Conservation (phyloP, 2,113 vertebrate genomes). For the Manacus vitellinus region DNA sequence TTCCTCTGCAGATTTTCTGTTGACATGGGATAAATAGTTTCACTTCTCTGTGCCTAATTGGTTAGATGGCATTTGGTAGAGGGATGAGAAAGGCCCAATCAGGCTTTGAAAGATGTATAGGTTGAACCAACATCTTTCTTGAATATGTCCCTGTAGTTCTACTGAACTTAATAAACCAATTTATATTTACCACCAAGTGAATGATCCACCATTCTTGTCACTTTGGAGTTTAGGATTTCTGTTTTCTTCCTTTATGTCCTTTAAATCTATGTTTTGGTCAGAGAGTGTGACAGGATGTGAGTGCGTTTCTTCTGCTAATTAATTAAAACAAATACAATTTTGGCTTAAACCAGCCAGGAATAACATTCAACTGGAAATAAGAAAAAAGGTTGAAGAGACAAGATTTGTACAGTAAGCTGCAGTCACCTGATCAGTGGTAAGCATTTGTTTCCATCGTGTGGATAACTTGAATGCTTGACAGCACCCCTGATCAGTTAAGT, state of each 20-base stretch:
- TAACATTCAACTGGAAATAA: neutral
- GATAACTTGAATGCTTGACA: constrained; percentile 19
- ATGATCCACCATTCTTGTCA: neutral
- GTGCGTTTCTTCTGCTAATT: neutral
- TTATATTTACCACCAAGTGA: neutral
- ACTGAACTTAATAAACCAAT: neutral
- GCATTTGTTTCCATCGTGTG: neutral
- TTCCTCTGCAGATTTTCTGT: neutral
- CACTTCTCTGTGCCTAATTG: neutral
- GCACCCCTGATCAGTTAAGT: neutral
- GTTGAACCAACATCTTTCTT: neutral
- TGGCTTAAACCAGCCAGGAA: neutral
- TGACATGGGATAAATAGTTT: neutral
- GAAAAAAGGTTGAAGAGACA: neutral
- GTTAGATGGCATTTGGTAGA: neutral
- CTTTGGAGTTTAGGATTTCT: neutral
- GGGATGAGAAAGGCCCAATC: neutral
- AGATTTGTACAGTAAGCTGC: neutral
- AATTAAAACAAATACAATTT: neutral
- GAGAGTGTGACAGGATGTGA: neutral
- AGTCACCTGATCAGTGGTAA: neutral
- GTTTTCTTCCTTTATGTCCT: neutral
- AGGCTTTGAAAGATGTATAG: neutral
- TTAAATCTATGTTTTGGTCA: neutral
- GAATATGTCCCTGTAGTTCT: neutral